Evolutionary conservation across 2,113 vertebrate species (phyloP).

Genomic region (Hypomesus transpacificus): DNA sequence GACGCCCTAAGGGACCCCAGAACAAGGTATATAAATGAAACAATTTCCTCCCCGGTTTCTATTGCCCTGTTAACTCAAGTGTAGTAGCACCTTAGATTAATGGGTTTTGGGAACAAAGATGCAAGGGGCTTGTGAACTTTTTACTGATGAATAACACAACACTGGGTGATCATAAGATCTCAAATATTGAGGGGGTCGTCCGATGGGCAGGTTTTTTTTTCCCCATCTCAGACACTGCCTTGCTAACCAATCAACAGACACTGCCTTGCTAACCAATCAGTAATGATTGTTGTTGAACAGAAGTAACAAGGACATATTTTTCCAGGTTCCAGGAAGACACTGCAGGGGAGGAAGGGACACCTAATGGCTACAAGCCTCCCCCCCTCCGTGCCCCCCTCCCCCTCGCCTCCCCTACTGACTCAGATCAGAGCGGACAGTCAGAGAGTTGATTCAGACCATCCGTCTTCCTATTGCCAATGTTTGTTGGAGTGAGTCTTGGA

Average conservation of each 20-base stretch:
- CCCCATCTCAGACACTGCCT: no score
- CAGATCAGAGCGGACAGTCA: slow-evolving; percentile 11
- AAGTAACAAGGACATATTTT: no score
- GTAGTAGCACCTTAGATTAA: neutral
- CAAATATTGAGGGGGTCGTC: no score
- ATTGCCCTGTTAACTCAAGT: slow-evolving; percentile 4
- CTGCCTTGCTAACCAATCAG: no score
- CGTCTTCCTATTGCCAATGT: slow-evolving; percentile 43
- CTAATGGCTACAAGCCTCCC: slow-evolving; percentile 2
- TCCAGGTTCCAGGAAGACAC: neutral
- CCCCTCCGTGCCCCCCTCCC: neutral
- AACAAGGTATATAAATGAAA: slow-evolving; percentile 46
- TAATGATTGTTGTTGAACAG: no score
- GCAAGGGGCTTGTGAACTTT: neutral
- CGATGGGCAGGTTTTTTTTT: no score
- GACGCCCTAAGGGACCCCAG: slow-evolving; percentile 36
- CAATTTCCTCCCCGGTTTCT: slow-evolving; percentile 31
- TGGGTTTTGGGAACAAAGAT: slow-evolving; percentile 3
- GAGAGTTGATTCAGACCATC: slow-evolving; percentile 44
- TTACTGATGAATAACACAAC: neutral
- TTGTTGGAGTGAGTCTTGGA: slow-evolving; percentile 34
- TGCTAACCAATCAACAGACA: no score
- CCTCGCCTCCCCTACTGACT: neutral
- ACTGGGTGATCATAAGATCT: neutral
- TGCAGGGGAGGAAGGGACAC: neutral